Base-by-base conservation (phyloP, 1,140 invertebrate species). In the Drosophila saltans region DNA sequence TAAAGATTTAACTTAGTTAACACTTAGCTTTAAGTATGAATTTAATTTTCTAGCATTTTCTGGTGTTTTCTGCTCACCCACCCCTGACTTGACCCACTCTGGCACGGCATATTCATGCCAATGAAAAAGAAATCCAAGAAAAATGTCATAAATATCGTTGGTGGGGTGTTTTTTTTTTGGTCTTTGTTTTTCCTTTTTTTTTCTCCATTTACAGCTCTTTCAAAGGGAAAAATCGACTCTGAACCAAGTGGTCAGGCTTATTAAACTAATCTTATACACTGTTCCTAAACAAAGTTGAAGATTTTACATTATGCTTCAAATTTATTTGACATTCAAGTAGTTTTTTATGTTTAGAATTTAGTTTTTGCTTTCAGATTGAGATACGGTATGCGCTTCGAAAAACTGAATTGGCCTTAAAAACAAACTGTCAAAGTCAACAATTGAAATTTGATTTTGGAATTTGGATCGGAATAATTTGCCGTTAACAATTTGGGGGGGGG, bases 41-140 rank as follows among this genome's bases (percentile, higher is more conserved):
- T 16, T 16, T 16, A 16, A 16, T 24, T 43, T 36, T 11, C 9
- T 36, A 36, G 33, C 33, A 36, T 7, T 36, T 36, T 7, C 33
- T 7, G 6, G 33, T 36, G 3, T 30, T 2, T 2, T 30, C 1
- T 2, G 28, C 3, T 3, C 5, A 7, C 33, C 60, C 60, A 5
- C 55, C 45, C 48, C 30, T 40, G 67, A 64, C 48, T 68, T 72
- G 80, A 81, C 80, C 75, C 66, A 81, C 75, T 52, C 16, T 16
- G 16, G 16, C 16, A 16, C 16, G 45, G 21, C 45, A 52, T 11
- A 52, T 26, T 52, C 21, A 7, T 21, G 16, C 21, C 45, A 48
- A 48, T 24, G 45, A 5, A 48, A 24, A 48, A 48, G 43, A 45
- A 45, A 45, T 45, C 43, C 45, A 48, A 48, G 45, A 52, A 52